phyloP scores from a whole-genome alignment of 2,797 vertebrate species.

The Strix occidentalis region DNA sequence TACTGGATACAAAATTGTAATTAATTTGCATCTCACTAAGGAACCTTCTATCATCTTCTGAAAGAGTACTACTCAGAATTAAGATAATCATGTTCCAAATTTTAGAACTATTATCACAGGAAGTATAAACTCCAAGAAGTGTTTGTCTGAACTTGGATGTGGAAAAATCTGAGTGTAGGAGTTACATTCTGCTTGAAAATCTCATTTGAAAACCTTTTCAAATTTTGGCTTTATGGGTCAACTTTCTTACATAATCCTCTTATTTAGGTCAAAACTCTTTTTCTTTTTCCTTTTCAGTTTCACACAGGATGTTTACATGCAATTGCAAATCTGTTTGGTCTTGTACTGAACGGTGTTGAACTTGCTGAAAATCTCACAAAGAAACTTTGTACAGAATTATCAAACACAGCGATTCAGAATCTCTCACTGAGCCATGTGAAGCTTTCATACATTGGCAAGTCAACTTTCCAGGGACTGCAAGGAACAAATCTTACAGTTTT shows the following conservation, averaged over 20 bases:
- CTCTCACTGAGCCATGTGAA: constrained; percentile 81
- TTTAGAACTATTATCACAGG: background rate
- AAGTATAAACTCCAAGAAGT: background rate
- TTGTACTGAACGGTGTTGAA: constrained; percentile 81
- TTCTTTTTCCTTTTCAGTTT: constrained; percentile 75
- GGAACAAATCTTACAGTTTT: constrained; percentile 82
- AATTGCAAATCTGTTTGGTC: constrained; percentile 78
- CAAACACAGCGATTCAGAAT: constrained; percentile 76
- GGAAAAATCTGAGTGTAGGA: background rate
- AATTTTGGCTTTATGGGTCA: background rate
- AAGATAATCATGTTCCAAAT: background rate
- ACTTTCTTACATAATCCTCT: background rate
- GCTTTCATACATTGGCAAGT: constrained; percentile 68
- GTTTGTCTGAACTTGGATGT: background rate
- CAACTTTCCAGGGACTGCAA: constrained; percentile 81
- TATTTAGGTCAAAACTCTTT: background rate
- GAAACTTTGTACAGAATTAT: constrained; percentile 83
- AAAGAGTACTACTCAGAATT: background rate
- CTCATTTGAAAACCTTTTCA: background rate
- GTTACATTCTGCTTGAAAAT: background rate
- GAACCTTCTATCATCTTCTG: background rate
- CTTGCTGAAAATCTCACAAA: constrained; percentile 60
- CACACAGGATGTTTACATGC: constrained; percentile 81
- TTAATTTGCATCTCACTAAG: background rate
- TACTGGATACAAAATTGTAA: background rate